Percentiles rank a stretch among this genome's conserved stretches.
Evolutionary conservation across 2,888 invertebrate genomes (phyloP).

Genomic region (Helobdella robusta): DNA sequence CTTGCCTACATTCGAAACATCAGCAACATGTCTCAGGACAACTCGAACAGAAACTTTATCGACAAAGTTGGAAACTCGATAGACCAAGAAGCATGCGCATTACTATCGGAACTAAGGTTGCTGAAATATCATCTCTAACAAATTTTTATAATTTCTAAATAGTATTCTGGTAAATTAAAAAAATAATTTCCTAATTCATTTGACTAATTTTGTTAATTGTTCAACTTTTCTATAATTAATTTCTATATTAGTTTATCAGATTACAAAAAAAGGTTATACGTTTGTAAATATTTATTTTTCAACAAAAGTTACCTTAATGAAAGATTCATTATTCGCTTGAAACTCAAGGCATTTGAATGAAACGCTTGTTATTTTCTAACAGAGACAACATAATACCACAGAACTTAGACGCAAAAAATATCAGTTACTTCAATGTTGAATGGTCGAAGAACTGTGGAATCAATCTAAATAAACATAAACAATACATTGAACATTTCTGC

Average conservation of each 20-base stretch:
- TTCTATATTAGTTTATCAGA: too few species aligned
- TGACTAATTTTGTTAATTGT: too few species aligned
- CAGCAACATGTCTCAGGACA: constrained; percentile 64
- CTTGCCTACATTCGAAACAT: constrained; percentile 79
- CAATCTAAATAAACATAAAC: constrained; percentile 80
- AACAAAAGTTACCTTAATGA: too few species aligned
- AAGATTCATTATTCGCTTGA: too few species aligned
- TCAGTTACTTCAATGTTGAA: constrained; percentile 63
- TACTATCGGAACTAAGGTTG: constrained; percentile 72
- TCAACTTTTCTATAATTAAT: too few species aligned
- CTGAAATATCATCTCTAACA: constrained; percentile 50
- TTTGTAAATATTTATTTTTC: too few species aligned
- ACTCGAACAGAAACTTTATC: constrained; percentile 74
- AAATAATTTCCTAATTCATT: background rate
- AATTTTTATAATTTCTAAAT: background rate
- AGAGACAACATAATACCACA: constrained; percentile 36
- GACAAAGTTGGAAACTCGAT: constrained; percentile 66
- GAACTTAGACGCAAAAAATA: constrained; percentile 35
- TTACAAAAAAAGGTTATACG: too few species aligned
- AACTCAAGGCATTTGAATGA: too few species aligned
- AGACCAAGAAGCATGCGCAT: constrained; percentile 81
- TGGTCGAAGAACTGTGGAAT: constrained; percentile 86
- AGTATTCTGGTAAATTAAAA: background rate
- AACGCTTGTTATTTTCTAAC: background rate
- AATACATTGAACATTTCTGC: constrained; percentile 85